These are phyloP conservation scores for Zophobas morio DNA, from an alignment of 1,140 invertebrate genomes.

Conservation along the genomic window DNA sequence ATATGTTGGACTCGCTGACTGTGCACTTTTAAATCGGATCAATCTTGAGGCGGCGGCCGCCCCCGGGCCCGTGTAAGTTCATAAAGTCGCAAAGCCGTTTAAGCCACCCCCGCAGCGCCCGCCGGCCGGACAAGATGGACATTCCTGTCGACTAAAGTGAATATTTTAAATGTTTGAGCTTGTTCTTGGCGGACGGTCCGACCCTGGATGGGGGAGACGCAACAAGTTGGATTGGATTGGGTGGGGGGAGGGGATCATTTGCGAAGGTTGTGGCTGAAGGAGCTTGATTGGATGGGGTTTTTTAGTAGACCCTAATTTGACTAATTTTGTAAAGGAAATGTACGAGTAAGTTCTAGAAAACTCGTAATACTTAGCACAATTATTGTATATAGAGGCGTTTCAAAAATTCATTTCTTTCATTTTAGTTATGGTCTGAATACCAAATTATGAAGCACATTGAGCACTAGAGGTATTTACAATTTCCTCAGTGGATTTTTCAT, in stretches of 20 bases:
- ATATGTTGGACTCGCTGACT: neutral
- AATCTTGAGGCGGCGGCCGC: neutral
- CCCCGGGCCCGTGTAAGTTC: neutral
- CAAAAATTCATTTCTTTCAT: no score
- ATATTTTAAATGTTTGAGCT: slow-evolving; percentile 18
- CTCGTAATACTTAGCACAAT: neutral
- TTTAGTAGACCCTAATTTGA: no score
- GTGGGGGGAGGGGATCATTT: neutral
- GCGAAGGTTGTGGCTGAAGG: no score
- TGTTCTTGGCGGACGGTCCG: neutral
- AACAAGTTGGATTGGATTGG: slow-evolving; percentile 18
- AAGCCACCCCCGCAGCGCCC: neutral
- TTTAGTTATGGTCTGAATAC: no score
- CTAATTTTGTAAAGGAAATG: no score
- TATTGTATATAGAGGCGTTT: neutral
- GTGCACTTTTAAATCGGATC: neutral
- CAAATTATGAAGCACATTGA: no score
- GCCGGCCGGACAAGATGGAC: slow-evolving; percentile 16
- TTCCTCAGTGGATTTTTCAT: neutral
- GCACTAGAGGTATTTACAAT: no score
- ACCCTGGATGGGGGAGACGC: neutral
- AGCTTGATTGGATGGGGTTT: no score
- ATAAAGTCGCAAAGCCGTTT: slow-evolving; percentile 21
- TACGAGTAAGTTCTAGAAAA: no score
- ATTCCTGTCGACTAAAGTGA: slow-evolving; percentile 6